phyloP scores from a whole-genome alignment of 2,888 invertebrate species.

The Willowsia nigromaculata region DNA sequence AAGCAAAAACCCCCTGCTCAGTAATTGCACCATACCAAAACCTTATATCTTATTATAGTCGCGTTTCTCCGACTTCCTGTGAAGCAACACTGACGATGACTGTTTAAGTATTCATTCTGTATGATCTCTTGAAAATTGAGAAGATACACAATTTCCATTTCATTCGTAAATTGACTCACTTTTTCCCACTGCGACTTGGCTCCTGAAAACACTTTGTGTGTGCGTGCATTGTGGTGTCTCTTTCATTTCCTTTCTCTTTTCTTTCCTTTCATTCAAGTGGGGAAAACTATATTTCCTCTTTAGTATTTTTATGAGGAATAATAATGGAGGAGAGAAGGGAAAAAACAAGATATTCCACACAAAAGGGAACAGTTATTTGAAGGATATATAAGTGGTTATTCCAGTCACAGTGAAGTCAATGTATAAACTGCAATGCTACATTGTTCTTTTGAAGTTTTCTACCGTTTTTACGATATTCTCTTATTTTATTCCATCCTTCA shows the following conservation, averaged over 20 bases:
- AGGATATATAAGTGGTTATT: not conserved
- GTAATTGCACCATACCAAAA: not conserved
- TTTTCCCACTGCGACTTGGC: conserved; percentile 15
- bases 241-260: conserved; percentile 16
- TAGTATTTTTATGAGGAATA: conserved; percentile 2
- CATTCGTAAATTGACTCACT: conserved; percentile 42
- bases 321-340: not conserved
- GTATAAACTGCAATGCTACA: not conserved
- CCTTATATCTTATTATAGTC: conserved; percentile 14
- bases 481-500: not conserved
- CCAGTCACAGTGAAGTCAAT: not conserved
- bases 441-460: not conserved
- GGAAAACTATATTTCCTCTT: not conserved
- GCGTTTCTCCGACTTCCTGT: not conserved
- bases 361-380: conserved; percentile 14
- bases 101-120: conserved; percentile 22
- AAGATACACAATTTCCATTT: conserved; percentile 43
- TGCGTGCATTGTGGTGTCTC: not conserved
- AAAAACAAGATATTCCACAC: not conserved
- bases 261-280: not conserved
- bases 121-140: conserved; percentile 30
- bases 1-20: not conserved
- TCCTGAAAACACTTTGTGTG: not conserved
- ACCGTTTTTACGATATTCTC: not conserved
- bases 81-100: not conserved